Evolutionary conservation across 2,888 invertebrate species (phyloP).

Genomic region (Pheosia gnoma): DNA sequence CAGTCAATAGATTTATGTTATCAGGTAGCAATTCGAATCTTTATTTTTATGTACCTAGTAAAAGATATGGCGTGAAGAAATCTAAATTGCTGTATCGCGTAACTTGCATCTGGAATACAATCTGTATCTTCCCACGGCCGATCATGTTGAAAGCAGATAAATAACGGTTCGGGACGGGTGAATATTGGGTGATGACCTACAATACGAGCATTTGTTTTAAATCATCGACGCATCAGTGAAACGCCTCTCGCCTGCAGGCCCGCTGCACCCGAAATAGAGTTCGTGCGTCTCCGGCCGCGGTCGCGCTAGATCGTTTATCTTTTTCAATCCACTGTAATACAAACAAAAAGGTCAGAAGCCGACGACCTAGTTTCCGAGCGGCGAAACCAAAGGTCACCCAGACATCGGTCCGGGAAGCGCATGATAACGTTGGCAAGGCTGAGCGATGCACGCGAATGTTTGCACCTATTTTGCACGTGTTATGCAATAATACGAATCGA

Average conservation of each 20-base stretch:
- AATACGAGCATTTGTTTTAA: slow-evolving; percentile 34
- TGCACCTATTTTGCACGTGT: slow-evolving; percentile 31
- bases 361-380: slow-evolving; percentile 75
- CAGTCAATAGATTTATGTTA: slow-evolving; percentile 26
- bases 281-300: slow-evolving; percentile 53
- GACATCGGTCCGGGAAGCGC: slow-evolving; percentile 74
- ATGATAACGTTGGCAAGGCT: slow-evolving; percentile 76
- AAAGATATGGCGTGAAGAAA: slow-evolving; percentile 19
- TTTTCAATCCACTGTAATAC: slow-evolving; percentile 67
- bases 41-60: slow-evolving; percentile 11
- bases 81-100: slow-evolving; percentile 24
- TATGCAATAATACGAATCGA: slow-evolving; percentile 52
- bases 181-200: slow-evolving; percentile 36
- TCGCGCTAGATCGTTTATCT: slow-evolving; percentile 65
- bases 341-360: slow-evolving; percentile 81
- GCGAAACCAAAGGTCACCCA: slow-evolving; percentile 74
- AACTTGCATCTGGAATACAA: slow-evolving; percentile 22
- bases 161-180: slow-evolving; percentile 9
- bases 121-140: slow-evolving; percentile 24
- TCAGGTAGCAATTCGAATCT: slow-evolving; percentile 21
- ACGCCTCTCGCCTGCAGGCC: slow-evolving; percentile 42
- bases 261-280: slow-evolving; percentile 63
- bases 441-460: slow-evolving; percentile 55
- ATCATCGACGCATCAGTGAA: slow-evolving; percentile 41
- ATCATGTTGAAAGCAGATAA: slow-evolving; percentile 16